Percentiles rank a stretch among this genome's conserved stretches.
phyloP scores from a whole-genome alignment of 1,140 invertebrate species.

The Riptortus pedestris region DNA sequence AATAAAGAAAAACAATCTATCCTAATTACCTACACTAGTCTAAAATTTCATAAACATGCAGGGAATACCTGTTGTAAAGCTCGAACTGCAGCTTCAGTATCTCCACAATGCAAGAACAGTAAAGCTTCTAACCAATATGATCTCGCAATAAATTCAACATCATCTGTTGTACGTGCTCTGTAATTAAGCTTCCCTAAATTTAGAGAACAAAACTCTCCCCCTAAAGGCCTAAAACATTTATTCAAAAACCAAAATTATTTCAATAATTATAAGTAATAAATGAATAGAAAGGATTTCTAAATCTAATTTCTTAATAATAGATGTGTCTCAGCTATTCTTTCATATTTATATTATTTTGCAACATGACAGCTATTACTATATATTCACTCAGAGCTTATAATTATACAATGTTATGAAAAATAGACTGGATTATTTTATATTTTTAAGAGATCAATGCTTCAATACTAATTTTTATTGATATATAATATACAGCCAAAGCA shows the following conservation, averaged over 20 bases:
- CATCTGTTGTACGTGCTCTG: constrained; percentile 7
- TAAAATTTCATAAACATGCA: not conserved
- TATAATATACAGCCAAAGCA: too few relatives aligned
- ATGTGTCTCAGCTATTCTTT: too few relatives aligned
- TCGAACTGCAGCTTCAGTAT: constrained; percentile 24
- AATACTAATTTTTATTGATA: too few relatives aligned
- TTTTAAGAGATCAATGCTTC: too few relatives aligned
- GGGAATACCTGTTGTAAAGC: constrained; percentile 23
- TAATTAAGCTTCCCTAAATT: constrained; percentile 28
- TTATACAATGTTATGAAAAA: too few relatives aligned
- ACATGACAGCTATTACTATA: too few relatives aligned
- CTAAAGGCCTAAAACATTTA: constrained; percentile 27
- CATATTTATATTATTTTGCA: too few relatives aligned
- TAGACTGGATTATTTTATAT: too few relatives aligned
- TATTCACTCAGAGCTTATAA: too few relatives aligned
- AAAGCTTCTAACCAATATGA: constrained; percentile 31
- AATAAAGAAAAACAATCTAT: not conserved
- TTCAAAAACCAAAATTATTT: not conserved
- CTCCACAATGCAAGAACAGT: constrained; percentile 29
- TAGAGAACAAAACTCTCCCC: constrained; percentile 31
- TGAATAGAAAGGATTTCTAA: not conserved
- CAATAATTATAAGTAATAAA: not conserved
- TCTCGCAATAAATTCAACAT: constrained; percentile 27
- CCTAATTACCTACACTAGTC: not conserved
- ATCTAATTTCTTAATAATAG: not conserved